Conservation (phyloP, 2,113 vertebrate species). For the Chascanopsetta lugubris region DNA sequence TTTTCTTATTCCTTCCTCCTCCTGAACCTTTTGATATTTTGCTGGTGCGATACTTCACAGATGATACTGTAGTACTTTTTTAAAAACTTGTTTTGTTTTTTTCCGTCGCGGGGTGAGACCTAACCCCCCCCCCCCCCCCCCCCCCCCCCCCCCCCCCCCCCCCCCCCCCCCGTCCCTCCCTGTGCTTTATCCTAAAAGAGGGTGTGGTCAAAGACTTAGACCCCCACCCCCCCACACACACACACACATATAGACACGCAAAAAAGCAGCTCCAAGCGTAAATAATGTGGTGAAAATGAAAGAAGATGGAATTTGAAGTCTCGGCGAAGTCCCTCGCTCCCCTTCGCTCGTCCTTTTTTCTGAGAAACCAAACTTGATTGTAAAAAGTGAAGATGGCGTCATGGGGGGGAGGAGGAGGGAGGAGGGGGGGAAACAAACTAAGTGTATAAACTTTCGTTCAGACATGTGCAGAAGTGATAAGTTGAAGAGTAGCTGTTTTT, state of each 20-base stretch:
- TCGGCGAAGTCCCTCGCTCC: slow-evolving; percentile 29
- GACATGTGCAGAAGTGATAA: slow-evolving; percentile 76
- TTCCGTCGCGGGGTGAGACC: slow-evolving; percentile 39
- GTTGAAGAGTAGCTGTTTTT: slow-evolving; percentile 79
- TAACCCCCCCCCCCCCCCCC: slow-evolving; percentile 1
- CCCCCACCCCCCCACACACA: slow-evolving; percentile 16
- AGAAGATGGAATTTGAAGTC: too few relatives aligned
- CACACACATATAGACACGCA: slow-evolving; percentile 12
- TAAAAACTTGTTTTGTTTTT: slow-evolving; percentile 44
- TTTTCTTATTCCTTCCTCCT: slow-evolving; percentile 66
- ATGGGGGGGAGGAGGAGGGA: not conserved
- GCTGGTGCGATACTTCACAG: slow-evolving; percentile 61
- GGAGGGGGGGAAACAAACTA: slow-evolving; percentile 61
- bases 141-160: not conserved
- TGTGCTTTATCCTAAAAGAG: slow-evolving; percentile 60
- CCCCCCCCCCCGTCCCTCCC: slow-evolving; percentile 35
- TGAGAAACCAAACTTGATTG: slow-evolving; percentile 76
- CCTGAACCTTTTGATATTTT: slow-evolving; percentile 72
- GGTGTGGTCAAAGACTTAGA: slow-evolving; percentile 30
- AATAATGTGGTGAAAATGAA: too few relatives aligned
- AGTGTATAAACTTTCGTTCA: slow-evolving; percentile 82
- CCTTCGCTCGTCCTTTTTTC: slow-evolving; percentile 47
- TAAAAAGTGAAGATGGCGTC: slow-evolving; percentile 67
- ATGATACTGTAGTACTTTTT: slow-evolving; percentile 43
- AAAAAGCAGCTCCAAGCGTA: not conserved